Evolutionary conservation across 2,113 vertebrate species (phyloP).

Genomic region (Upupa epops): DNA sequence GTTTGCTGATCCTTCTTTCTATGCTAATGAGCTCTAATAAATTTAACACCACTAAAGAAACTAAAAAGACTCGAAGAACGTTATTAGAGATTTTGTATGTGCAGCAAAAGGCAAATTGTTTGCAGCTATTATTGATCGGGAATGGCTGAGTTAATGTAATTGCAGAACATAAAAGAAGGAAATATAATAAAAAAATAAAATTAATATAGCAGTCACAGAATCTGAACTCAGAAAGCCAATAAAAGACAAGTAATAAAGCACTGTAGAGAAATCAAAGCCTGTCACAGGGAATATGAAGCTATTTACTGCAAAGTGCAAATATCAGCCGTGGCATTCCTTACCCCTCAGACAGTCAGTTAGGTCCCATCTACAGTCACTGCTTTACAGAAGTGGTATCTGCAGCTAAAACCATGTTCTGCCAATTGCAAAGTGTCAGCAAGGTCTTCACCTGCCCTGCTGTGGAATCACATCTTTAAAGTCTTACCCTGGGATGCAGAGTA

Average conservation of each 20-base stretch:
- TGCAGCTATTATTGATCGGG: background rate
- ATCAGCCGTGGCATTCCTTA: background rate
- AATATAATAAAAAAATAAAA: conserved; percentile 21
- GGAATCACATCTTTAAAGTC: background rate
- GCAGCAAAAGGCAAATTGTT: conserved; percentile 52
- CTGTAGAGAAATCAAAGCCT: background rate
- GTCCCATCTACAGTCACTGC: background rate
- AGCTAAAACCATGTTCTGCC: background rate
- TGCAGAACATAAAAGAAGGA: background rate
- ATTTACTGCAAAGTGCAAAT: background rate
- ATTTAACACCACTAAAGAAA: conserved; percentile 45
- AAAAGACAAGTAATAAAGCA: background rate
- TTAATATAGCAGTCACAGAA: background rate
- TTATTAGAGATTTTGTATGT: background rate
- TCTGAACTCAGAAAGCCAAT: background rate
- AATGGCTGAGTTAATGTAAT: conserved; percentile 30
- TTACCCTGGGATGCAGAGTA: background rate
- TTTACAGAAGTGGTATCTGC: background rate
- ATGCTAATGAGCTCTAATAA: conserved; percentile 27
- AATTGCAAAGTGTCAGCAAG: conserved; percentile 10
- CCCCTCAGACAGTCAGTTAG: background rate
- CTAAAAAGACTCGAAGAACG: background rate
- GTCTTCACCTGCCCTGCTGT: background rate
- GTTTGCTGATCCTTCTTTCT: background rate
- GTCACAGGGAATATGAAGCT: background rate